These are phyloP conservation scores for Apis florea DNA, from an alignment of 1,140 invertebrate genomes.

Conservation along the genomic window DNA sequence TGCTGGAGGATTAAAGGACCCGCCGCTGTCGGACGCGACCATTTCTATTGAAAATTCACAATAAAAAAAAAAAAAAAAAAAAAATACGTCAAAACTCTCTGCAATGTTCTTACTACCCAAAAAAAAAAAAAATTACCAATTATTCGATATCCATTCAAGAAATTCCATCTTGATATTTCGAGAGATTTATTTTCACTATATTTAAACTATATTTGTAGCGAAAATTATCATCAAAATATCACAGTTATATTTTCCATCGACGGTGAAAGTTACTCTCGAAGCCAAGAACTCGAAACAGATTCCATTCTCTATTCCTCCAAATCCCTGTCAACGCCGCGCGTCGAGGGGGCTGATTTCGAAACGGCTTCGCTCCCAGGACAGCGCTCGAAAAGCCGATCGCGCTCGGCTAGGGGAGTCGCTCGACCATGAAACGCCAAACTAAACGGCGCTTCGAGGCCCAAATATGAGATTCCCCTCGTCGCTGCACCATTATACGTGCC, in stretches of 20 bases:
- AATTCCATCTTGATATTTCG: too few relatives aligned
- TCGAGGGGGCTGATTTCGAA: conserved; percentile 49
- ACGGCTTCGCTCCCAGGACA: conserved; percentile 47
- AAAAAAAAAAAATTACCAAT: not conserved
- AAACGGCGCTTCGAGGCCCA: conserved; percentile 76
- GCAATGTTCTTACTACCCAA: not conserved
- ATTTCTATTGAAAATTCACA: not conserved
- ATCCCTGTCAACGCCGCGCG: conserved; percentile 68
- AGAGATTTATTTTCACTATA: too few relatives aligned
- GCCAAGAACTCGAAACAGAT: not conserved
- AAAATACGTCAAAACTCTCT: not conserved
- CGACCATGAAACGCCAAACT: conserved; percentile 80
- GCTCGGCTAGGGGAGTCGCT: conserved; percentile 71
- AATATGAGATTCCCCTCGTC: conserved; percentile 64
- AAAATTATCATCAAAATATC: too few relatives aligned
- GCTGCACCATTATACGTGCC: not conserved
- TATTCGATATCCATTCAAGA: too few relatives aligned
- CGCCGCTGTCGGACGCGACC: not conserved
- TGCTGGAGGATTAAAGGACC: conserved; percentile 14
- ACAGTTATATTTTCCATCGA: too few relatives aligned
- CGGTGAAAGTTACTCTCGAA: too few relatives aligned
- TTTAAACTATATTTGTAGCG: too few relatives aligned
- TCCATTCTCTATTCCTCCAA: conserved; percentile 59
- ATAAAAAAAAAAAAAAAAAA: not conserved
- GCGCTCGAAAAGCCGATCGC: conserved; percentile 27